Percentiles rank a stretch among this genome's conserved stretches.
phyloP scores from a whole-genome alignment of 1,140 invertebrate genomes.

The Homarus americanus region DNA sequence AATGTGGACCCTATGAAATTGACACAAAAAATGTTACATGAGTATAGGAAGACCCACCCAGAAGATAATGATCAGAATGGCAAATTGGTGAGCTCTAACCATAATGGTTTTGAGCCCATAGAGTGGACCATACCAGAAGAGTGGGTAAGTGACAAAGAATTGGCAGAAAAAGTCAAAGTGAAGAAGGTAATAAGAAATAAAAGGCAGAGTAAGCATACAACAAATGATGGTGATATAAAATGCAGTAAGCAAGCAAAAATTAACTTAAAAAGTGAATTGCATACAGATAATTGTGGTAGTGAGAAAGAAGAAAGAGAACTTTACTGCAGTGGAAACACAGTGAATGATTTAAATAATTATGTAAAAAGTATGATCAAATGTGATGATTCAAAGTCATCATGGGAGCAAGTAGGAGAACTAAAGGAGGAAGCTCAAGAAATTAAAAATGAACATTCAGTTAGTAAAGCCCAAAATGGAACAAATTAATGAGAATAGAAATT shows the following conservation, averaged over 20 bases:
- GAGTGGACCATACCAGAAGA: slow-evolving; percentile 71
- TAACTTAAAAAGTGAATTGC: neutral
- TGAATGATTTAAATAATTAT: neutral
- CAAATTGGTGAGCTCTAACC: neutral
- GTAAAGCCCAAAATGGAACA: neutral
- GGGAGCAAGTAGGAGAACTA: neutral
- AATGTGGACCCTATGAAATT: slow-evolving; percentile 82
- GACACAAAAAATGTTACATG: slow-evolving; percentile 47
- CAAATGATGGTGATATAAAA: neutral
- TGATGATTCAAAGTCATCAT: neutral
- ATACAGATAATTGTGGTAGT: neutral
- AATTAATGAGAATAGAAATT: neutral
- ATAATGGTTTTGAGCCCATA: slow-evolving; percentile 61
- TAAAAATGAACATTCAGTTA: neutral
- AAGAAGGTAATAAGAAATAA: slow-evolving; percentile 19
- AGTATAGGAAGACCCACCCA: slow-evolving; percentile 6
- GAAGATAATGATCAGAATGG: neutral
- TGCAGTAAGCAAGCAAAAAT: neutral
- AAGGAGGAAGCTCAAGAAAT: neutral
- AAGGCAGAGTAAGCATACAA: neutral
- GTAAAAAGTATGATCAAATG: neutral
- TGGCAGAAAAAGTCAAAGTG: slow-evolving; percentile 54
- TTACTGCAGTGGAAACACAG: neutral
- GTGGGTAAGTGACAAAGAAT: slow-evolving; percentile 62
- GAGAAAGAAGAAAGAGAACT: neutral